phyloP scores from a whole-genome alignment of 1,140 invertebrate species.

The Euura lappo region DNA sequence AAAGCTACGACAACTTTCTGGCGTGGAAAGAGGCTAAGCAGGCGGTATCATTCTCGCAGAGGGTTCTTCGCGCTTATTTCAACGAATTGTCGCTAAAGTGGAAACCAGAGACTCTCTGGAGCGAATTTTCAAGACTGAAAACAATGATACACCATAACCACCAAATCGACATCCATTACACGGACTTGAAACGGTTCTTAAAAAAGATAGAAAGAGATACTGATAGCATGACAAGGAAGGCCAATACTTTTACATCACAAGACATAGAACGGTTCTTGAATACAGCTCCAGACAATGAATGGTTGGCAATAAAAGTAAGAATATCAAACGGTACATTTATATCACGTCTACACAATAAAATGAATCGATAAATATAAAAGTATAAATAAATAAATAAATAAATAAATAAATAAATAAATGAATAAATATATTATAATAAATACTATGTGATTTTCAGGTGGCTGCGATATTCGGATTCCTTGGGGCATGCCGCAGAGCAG shows the following conservation, averaged over 20 bases:
- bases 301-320: slow-evolving; percentile 16
- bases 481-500: too few species aligned
- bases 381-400: too few species aligned
- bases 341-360: too few species aligned
- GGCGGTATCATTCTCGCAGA: background rate
- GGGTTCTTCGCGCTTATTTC: slow-evolving; percentile 16
- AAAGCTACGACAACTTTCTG: slow-evolving; percentile 12
- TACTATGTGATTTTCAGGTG: slow-evolving; percentile 15
- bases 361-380: too few species aligned
- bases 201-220: slow-evolving; percentile 13
- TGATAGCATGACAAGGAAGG: slow-evolving; percentile 3
- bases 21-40: slow-evolving; percentile 10
- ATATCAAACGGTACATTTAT: background rate
- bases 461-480: slow-evolving; percentile 14
- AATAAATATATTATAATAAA: too few species aligned
- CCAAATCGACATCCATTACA: slow-evolving; percentile 13
- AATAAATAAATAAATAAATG: too few species aligned
- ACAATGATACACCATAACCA: too few species aligned
- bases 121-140: too few species aligned
- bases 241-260: slow-evolving; percentile 8
- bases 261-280: too few species aligned
- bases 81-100: slow-evolving; percentile 12
- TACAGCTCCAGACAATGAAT: slow-evolving; percentile 15
- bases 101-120: slow-evolving; percentile 16
- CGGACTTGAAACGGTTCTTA: slow-evolving; percentile 11